Evolutionary conservation across 37 sponge, comb jelly and placozoan genomes (phyloP).

Genomic region (Halisarca cf. caerulea): DNA sequence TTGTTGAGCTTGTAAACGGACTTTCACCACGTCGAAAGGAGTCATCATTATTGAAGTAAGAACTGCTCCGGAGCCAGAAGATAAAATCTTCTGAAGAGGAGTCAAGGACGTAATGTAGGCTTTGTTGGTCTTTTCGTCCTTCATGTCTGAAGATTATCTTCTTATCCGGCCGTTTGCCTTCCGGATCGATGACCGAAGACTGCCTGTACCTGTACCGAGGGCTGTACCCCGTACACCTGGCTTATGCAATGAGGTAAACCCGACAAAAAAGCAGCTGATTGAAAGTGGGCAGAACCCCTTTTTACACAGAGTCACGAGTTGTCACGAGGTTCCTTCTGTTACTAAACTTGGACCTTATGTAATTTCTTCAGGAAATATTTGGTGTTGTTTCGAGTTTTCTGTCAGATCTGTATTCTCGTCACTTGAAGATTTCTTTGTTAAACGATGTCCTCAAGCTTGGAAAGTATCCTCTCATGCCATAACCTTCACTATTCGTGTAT

Average conservation of each 20-base stretch:
- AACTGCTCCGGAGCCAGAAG: slow-evolving; percentile 77
- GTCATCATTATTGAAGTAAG: slow-evolving; percentile 80
- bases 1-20: slow-evolving; percentile 85
- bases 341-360: slow-evolving; percentile 3
- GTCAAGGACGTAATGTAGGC: slow-evolving; percentile 33
- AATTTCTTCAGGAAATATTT: background rate
- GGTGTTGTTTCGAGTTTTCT: too few relatives aligned
- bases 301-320: background rate
- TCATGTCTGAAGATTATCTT: too few relatives aligned
- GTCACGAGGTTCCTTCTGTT: slow-evolving; percentile 12
- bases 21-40: slow-evolving; percentile 94
- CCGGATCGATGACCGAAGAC: too few relatives aligned
- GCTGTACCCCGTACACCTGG: too few relatives aligned
- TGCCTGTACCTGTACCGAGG: too few relatives aligned
- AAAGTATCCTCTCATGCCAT: too few relatives aligned
- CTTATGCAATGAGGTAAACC: background rate
- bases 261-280: background rate
- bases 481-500: too few relatives aligned
- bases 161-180: too few relatives aligned
- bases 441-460: too few relatives aligned
- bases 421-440: too few relatives aligned
- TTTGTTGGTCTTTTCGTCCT: background rate
- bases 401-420: too few relatives aligned
- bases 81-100: slow-evolving; percentile 61
- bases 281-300: background rate